These are phyloP conservation scores for Corydoras sp. DNA, from an alignment of 2,113 vertebrate genomes.

Conservation along the genomic window DNA sequence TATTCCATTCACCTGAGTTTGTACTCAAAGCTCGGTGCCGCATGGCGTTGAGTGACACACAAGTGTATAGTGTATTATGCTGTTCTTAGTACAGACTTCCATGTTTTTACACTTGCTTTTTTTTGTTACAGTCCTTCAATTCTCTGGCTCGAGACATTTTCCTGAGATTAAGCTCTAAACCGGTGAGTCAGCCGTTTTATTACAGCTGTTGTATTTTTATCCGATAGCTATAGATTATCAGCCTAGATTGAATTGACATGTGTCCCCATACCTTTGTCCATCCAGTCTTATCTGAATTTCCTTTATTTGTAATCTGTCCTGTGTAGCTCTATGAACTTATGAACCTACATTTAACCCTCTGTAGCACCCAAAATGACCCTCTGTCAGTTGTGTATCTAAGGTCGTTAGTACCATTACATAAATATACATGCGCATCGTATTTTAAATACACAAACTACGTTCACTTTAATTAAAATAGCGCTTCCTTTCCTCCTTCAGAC, in stretches of 20 bases:
- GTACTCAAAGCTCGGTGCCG: no score
- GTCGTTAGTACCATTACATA: no score
- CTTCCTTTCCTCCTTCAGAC: slow-evolving; percentile 50
- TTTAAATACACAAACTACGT: no score
- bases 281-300: neutral
- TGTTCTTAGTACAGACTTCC: neutral
- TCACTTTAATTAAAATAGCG: neutral
- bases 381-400: no score
- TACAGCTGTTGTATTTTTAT: neutral
- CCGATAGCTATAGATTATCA: no score
- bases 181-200: slow-evolving; percentile 59
- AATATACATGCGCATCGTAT: no score
- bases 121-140: slow-evolving; percentile 70
- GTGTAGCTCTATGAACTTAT: no score
- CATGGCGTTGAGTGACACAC: neutral
- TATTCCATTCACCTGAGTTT: no score
- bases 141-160: slow-evolving; percentile 82
- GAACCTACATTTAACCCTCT: no score
- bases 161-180: slow-evolving; percentile 73
- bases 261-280: neutral
- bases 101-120: slow-evolving; percentile 9
- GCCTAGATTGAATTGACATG: neutral
- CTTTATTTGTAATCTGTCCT: no score
- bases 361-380: no score
- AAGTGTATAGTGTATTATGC: neutral